Base-by-base conservation (phyloP, 2,888 invertebrate species). In the Synergus japonicus region DNA sequence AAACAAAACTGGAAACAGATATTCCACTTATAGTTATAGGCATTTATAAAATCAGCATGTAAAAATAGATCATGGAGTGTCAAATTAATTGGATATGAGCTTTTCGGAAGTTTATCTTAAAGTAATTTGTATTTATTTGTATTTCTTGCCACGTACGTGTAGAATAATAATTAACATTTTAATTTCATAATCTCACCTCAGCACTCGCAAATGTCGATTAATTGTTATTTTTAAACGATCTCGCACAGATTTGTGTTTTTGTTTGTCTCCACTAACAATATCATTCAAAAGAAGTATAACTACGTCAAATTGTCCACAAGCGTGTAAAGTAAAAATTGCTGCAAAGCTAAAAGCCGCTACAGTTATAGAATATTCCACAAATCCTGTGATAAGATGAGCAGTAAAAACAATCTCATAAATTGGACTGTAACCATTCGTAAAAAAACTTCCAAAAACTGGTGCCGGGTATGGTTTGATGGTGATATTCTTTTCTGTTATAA, bases 291-390 rank as follows among this genome's bases (percentile, higher is more conserved):
- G 78, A 1, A 58, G 9, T 67, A 80, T 81, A 5, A 83, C 79
- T 15, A 83, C 10, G 10, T 63, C 49, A 12, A 83, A 78, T 44
- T 83, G 83, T 1, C 79, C 76, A 44, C 76, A 79, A 0, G 80
- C 69, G 22, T 83, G 83, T 2, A 81, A n/a, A 0, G 80, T 69
- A 44, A 83, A 80, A 29, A 79, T 60, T 0, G 81, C 67, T 12
- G 83, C 69, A 12, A 81, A 65, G 44, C 81, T 83, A 37, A 81
- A 80, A 15, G 80, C 41, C 12, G 81, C 46, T 44, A 81, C 81
- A 10, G 83, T 81, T 41, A 80, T 78, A 37, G 77, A 80, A 22
- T 79, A 78, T 22, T 80, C 46, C 12, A 83, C 73, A 66, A 80
- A 83, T 8, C 78, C 81, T 29, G 78, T 76, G 8, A 78, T 5